Base-by-base conservation (phyloP, 2,113 vertebrate species). In the Rhea pennata region DNA sequence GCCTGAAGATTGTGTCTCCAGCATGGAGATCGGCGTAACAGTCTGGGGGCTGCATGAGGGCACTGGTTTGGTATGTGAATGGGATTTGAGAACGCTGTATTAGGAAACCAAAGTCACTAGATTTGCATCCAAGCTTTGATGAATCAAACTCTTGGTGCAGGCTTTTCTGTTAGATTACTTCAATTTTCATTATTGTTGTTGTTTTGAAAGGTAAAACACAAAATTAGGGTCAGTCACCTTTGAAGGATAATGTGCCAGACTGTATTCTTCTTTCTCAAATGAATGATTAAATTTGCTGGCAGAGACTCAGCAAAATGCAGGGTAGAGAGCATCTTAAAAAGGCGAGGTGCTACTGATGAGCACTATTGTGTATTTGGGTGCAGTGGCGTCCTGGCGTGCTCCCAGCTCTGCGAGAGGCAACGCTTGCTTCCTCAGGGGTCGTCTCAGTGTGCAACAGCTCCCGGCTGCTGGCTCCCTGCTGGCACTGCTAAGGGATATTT, bases 141-240 rank as follows among this genome's bases (percentile, higher is more conserved):
- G 95, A 96, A 84, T 96, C 95, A 96, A 95, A 80, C 87, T 77
- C 92, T 56, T 67, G 81, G 92, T 42, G 85, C 91, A 80, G 95
- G 91, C 73, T 87, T 95, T 88, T 78, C 74, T 82, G 82, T 71
- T 74, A 91, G 69, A 95, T 91, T 89, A 77, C 89, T 95, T 95
- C 67, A 67, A 84, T 93, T 61, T 91, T 87, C 82, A 92, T 84
- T 53, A 83, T 91, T 75, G 39, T 26, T 70, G 93, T 65, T 96
- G 79, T 92, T 95, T 80, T 96, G 84, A 74, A 91, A 70, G 26
- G 71, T 58, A 92, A 91, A 81, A 77, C 51, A 29, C 79, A 50
- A 62, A 76, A 66, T 44, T 91, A 58, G 92, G 89, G 87, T 91
- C 84, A 80, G 40, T 81, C 67, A 83, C 84, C 75, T 94, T 76